Base-by-base conservation (phyloP, 2,888 invertebrate species). In the Thyatira batis region DNA sequence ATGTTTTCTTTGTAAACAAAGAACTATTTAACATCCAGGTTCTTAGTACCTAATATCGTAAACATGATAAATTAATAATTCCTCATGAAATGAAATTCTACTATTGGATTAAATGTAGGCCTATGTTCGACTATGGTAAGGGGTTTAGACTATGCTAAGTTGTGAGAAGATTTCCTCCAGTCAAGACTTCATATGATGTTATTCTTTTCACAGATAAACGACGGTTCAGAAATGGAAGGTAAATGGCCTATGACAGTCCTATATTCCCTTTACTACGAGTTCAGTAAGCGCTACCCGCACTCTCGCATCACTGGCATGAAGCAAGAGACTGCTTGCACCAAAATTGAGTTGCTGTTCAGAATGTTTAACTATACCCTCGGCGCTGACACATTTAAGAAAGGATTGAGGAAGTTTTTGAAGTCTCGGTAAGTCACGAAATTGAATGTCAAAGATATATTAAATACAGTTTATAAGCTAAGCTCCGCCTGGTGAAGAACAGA, bases 341-440 rank as follows among this genome's bases (percentile, higher is more conserved):
- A 96, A 87, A 95, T 95, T 1, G 96, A 96, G 75, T 83, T 96
- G 30, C 91, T 98, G 9, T 96, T 98, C 80, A 93, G 98, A 25
- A 98, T 98, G 98, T 94, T 98, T 75, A 96, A 97, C 77, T 95
- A 95, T 67, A 97, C 97, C 0, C 89, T 98, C 6, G 97, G 97
- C 2, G 94, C 94, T 53, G 91, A 93, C 0, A 94, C 95, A 0
- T 97, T 98, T 80, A 94, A 93, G 73, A 93, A 93, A 45, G 97
- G 96, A 1, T 80, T 97, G 54, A 93, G 94, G 67, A 93, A 93
- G 68, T 96, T 96, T 73, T 92, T 97, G 74, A 89, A 93, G 8
- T 93, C 94, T 58, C 93, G 94, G 93, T 76, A 71, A 73, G 62
- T 60, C n/a, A n/a, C n/a, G n/a, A n/a, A n/a, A n/a, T n/a, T n/a